Conservation (phyloP, 2,113 vertebrate genomes). For the Pedetes capensis region DNA sequence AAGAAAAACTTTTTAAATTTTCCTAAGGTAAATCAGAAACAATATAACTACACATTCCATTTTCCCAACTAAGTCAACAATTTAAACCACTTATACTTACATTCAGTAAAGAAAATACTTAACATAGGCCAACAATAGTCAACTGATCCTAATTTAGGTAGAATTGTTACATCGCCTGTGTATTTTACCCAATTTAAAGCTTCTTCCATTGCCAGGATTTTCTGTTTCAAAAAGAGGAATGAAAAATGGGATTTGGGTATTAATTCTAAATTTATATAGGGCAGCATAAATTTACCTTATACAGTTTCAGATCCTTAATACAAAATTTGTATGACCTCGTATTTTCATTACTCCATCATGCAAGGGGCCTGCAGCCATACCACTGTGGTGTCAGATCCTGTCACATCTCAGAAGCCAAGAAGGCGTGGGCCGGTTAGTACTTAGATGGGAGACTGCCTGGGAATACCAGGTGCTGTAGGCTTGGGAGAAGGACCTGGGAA, state of each 20-base stretch:
- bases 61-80: constrained; percentile 29
- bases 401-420: too few species aligned
- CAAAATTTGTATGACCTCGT: neutral
- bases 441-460: too few species aligned
- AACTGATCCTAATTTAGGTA: constrained; percentile 74
- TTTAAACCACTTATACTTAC: constrained; percentile 83
- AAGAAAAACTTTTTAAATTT: neutral
- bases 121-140: constrained; percentile 79
- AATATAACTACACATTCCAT: neutral
- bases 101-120: constrained; percentile 86
- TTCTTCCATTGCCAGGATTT: constrained; percentile 71
- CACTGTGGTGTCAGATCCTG: too few species aligned
- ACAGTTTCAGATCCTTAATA: neutral
- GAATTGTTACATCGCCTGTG: constrained; percentile 75
- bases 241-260: neutral
- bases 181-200: constrained; percentile 85
- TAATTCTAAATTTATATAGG: constrained; percentile 6
- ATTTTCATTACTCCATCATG: neutral
- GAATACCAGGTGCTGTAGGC: too few species aligned
- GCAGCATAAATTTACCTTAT: neutral
- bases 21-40: neutral
- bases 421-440: too few species aligned
- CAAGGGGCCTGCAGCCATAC: too few species aligned
- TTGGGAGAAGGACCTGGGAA: too few species aligned
- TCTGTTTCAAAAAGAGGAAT: constrained; percentile 68